These are phyloP conservation scores for Drosophila leontia DNA, from an alignment of 1,140 invertebrate genomes.

Conservation along the genomic window DNA sequence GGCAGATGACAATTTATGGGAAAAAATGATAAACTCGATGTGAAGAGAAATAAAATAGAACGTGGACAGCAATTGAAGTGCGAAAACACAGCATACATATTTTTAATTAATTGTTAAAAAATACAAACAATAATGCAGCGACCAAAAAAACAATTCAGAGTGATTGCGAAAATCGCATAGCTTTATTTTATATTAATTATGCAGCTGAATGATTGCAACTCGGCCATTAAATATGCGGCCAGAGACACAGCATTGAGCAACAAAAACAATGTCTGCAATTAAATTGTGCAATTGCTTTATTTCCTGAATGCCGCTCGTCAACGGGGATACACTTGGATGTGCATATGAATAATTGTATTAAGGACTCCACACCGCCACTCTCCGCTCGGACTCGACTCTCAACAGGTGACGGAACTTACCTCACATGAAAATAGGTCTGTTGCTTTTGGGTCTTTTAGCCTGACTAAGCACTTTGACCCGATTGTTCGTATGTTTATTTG, in stretches of 20 bases:
- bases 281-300: slow-evolving; percentile 41
- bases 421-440: slow-evolving; percentile 6
- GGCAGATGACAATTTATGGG: slow-evolving; percentile 49
- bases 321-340: slow-evolving; percentile 8
- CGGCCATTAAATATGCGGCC: slow-evolving; percentile 60
- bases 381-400: slow-evolving; percentile 7
- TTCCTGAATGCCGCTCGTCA: slow-evolving; percentile 42
- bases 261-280: slow-evolving; percentile 52
- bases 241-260: slow-evolving; percentile 17
- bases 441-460: slow-evolving; percentile 25
- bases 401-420: slow-evolving; percentile 49
- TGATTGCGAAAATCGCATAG: slow-evolving; percentile 70
- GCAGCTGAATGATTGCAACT: slow-evolving; percentile 75
- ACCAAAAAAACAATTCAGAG: slow-evolving; percentile 56
- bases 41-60: slow-evolving; percentile 23
- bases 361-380: slow-evolving; percentile 1
- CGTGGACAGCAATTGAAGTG: slow-evolving; percentile 49
- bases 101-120: slow-evolving; percentile 77
- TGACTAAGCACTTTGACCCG: slow-evolving; percentile 47
- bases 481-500: slow-evolving; percentile 41
- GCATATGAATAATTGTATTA: slow-evolving; percentile 36
- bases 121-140: slow-evolving; percentile 40
- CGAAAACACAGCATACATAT: slow-evolving; percentile 60
- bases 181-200: slow-evolving; percentile 83
- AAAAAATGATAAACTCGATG: slow-evolving; percentile 27